Base-by-base conservation (phyloP, 2,797 vertebrate genomes). In the Sebastes itinus region DNA sequence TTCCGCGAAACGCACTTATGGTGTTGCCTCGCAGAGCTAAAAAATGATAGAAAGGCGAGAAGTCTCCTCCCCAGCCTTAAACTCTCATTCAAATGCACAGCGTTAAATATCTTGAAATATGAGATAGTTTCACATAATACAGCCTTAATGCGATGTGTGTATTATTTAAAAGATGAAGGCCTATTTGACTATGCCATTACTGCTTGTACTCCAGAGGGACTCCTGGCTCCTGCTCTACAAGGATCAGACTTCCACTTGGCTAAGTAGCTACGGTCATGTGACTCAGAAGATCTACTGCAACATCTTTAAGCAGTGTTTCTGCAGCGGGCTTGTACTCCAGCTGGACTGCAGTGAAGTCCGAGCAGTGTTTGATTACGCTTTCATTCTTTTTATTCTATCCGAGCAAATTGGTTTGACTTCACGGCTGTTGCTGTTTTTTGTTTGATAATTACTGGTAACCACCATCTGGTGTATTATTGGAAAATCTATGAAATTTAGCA, bases 221-320 rank as follows among this genome's bases (percentile, higher is more conserved):
- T 89, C 81, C 88, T 77, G 55, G 77, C 91, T 91, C 85, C 78
- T 75, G 33, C 87, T 86, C 89, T 71, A 85, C 83, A 73, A 81
- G 82, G 84, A 82, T 91, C 88, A 85, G 81, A 80, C 91, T 91
- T 93, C 90, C 91, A 88, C 90, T 92, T 83, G 89, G 90, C 90
- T 92, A 90, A 94, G 90, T 92, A 93, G 77, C 68, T 72, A 11
- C 42, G 67, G 87, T 92, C 91, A 92, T 76, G 84, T 94, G 94
- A 92, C 73, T 72, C 64, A 11, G 60, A 75, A 56, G 88, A 81
- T 87, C 86, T 75, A 55, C 87, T 82, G 88, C 87, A 88, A 74
- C 79, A 84, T 88, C 85, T 91, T 89, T 81, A 65, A 88, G 77
- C 54, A 27, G 23, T 54, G 35, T 82, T 86, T 87, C 68, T 83